A percentile compares a stretch with the other conserved stretches of the same genome.
Conservation (phyloP, 2,113 vertebrate genomes). For the Dicaeum eximium region DNA sequence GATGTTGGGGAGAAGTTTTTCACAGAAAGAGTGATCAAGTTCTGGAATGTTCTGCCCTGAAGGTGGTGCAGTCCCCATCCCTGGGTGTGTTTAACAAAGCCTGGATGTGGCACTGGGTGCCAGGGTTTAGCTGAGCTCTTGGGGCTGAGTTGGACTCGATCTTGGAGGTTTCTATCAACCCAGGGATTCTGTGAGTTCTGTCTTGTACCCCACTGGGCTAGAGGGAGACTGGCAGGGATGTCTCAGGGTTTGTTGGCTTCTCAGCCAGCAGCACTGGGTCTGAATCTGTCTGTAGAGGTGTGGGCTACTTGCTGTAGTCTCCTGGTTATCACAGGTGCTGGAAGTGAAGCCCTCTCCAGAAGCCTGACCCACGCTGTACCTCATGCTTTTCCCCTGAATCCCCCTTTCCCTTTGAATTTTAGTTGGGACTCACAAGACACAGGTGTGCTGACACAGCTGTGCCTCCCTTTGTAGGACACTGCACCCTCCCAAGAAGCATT, state of each 20-base stretch:
- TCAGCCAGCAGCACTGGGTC: background rate
- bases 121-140: too few species aligned
- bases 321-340: background rate
- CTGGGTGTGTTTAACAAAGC: too few species aligned
- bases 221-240: background rate
- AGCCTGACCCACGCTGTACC: background rate
- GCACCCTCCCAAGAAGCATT: background rate
- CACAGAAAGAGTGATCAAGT: too few species aligned
- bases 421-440: background rate
- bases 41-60: too few species aligned
- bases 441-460: background rate
- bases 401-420: background rate
- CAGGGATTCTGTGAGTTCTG: too few species aligned
- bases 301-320: background rate
- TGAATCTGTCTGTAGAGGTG: background rate
- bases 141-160: too few species aligned
- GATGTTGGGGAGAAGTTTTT: too few species aligned
- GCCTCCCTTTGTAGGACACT: background rate
- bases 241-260: background rate
- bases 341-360: background rate
- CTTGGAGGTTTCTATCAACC: too few species aligned
- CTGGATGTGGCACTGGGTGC: too few species aligned
- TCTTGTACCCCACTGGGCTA: background rate
- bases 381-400: background rate
- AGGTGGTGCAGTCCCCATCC: too few species aligned